Evolutionary conservation across 2,797 vertebrate genomes (phyloP), one percentile per base, ranked within the genome.

Genomic region (Otolemur crassicaudatus): DNA sequence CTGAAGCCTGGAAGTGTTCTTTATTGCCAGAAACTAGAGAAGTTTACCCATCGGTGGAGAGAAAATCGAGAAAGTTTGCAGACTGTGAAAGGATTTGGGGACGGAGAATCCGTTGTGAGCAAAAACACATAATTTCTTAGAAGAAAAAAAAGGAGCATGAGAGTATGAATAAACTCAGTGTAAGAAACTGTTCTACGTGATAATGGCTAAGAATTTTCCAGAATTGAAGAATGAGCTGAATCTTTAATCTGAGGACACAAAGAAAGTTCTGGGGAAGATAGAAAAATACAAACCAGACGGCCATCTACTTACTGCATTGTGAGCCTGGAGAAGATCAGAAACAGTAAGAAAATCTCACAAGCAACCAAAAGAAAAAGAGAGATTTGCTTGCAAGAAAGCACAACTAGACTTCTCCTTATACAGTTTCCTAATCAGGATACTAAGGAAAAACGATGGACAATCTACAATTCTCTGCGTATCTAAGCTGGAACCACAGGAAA

Each of bases 231-330:
- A 40, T 53, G 9, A 20, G 4, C 17, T 20, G 14, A 43, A 16
- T 63, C 46, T 92, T 91, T 73, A 88, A 88, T 73, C 56, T 93
- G 58, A 89, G 10, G 10, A 58, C 81, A 70, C 13, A n/a, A 69
- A 58, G 27, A 72, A 8, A 31, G 16, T 53, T n/a, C 46, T 27
- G 23, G 14, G 34, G 56, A 43, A 60, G 22, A 72, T 34, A 34
- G 7, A 53, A 40, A 46, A n/a, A 5, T 13, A 63, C 12, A 29
- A 77, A 23, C 7, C 53, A 58, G 20, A 3, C 53, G 29, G 14
- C 3, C 7, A 69, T 27, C 60, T 73, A n/a, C 7, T 31, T 61
- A 7, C 11, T 76, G 31, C 17, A 31, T 10, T 63, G 25, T 65
- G 46, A 29, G 17, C 13, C 60, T 56, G 13, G 6, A 14, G 34